These are phyloP conservation scores for Plectus sambesii DNA, from an alignment of 1,140 invertebrate species.

Conservation along the genomic window DNA sequence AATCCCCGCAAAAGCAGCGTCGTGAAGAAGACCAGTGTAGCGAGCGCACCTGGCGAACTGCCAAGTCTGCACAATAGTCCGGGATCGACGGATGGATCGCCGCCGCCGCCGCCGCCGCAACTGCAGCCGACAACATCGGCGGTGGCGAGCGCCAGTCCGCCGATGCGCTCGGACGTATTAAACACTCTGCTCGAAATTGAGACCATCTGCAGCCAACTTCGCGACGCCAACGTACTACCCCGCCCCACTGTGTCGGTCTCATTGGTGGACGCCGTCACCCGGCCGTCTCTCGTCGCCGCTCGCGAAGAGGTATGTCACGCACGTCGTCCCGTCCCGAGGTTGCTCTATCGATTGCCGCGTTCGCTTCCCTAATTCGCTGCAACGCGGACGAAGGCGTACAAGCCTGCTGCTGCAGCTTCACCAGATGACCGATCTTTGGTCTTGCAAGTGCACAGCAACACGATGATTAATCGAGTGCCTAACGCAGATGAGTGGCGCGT, in stretches of 20 bases:
- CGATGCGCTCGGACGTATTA: conserved; percentile 17
- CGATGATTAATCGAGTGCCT: too few species aligned
- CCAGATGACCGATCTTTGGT: too few species aligned
- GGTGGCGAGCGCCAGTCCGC: conserved; percentile 6
- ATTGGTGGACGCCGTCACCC: conserved; percentile 24
- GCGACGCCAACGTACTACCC: conserved; percentile 13
- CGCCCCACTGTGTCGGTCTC: conserved; percentile 13
- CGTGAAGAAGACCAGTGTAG: neutral
- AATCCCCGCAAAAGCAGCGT: conserved; percentile 32
- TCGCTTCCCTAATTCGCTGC: too few species aligned
- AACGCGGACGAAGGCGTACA: too few species aligned
- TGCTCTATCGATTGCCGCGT: too few species aligned
- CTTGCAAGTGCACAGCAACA: too few species aligned
- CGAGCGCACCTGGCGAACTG: conserved; percentile 15
- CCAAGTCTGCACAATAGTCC: conserved; percentile 12
- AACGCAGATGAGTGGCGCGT: too few species aligned
- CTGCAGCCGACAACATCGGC: conserved; percentile 15
- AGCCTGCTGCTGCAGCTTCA: too few species aligned
- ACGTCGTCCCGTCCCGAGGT: too few species aligned
- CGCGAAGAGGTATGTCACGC: conserved; percentile 23
- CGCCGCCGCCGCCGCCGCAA: conserved; percentile 13
- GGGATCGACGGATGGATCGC: conserved; percentile 2
- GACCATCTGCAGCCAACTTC: conserved; percentile 24
- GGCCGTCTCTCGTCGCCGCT: conserved; percentile 19
- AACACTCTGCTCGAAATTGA: conserved; percentile 34